Conservation (phyloP, 1,140 invertebrate species). For the Drosophila tsacasi region DNA sequence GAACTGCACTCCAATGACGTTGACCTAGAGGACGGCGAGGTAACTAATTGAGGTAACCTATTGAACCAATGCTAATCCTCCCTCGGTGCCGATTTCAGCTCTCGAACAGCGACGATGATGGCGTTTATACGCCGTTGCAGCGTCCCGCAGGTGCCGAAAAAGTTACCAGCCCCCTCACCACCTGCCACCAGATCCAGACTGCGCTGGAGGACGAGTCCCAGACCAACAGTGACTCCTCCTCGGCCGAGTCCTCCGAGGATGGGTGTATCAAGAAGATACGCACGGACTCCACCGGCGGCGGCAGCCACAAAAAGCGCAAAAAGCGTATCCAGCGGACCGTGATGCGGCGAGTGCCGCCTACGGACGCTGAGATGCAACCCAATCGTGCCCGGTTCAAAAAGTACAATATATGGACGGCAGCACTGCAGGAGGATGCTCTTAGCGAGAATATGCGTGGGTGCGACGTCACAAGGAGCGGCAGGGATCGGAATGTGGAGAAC, state of each 20-base stretch:
- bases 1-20: slow-evolving; percentile 73
- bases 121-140: slow-evolving; percentile 85
- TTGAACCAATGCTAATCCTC: neutral
- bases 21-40: slow-evolving; percentile 85
- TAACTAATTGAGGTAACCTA: slow-evolving; percentile 35
- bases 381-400: slow-evolving; percentile 85
- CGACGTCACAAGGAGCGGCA: slow-evolving; percentile 86
- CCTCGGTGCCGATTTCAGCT: slow-evolving; percentile 41
- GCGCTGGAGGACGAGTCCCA: slow-evolving; percentile 68
- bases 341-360: slow-evolving; percentile 86
- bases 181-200: slow-evolving; percentile 66
- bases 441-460: slow-evolving; percentile 87
- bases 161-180: slow-evolving; percentile 52
- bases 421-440: slow-evolving; percentile 88
- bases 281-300: slow-evolving; percentile 56
- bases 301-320: slow-evolving; percentile 55
- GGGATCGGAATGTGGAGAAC: slow-evolving; percentile 87
- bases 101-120: slow-evolving; percentile 69
- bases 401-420: slow-evolving; percentile 88
- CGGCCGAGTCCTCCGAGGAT: slow-evolving; percentile 72
- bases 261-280: slow-evolving; percentile 77
- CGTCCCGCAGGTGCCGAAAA: slow-evolving; percentile 73
- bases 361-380: slow-evolving; percentile 71
- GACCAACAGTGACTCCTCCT: slow-evolving; percentile 68
- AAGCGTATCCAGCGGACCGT: slow-evolving; percentile 84